Base-by-base conservation (phyloP, 2,113 vertebrate genomes). In the Nettapus auritus region DNA sequence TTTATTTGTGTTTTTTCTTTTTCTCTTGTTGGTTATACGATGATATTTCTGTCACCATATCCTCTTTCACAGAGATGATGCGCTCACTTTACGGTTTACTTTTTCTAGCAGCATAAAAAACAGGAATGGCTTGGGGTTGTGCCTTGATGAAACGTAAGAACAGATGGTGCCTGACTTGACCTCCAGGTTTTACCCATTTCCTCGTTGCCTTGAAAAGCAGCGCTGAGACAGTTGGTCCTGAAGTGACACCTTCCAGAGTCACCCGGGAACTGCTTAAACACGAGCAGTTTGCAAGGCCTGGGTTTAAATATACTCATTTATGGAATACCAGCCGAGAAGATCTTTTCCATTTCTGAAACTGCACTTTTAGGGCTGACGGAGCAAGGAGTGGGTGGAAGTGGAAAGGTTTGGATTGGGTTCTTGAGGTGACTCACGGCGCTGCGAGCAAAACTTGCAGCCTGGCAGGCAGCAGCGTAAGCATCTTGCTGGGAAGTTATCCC, bases 41-140 rank as follows among this genome's bases (percentile, higher is more conserved):
- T 74, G 36, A 2, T 88, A 75, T 23, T 50, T 67, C 48, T 86
- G 53, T 33, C 64, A 34, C 55, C 33, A 6, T 87, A 4, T 48
- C 71, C 64, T 67, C 68, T 75, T 52, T 60, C 56, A 18, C 18
- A 46, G 22, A 53, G 87, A 63, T 29, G 0, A 69, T 22, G 31
- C 62, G 44, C 68, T 86, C 60, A 8, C 55, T 94, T 52, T 38
- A 40, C 8, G 7, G 68, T 48, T 52, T 64, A 18, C 56, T 95
- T 90, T 71, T 95, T 71, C 62, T 88, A 93, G 69, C 48, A 79
- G 66, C 57, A 57, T 87, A 92, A 95, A 93, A 93, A 89, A 86
- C 42, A 92, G 55, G 40, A 75, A 56, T 5, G 36, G 57, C 62
- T 92, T 90, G 92, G 62, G 93, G 66, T 62, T 82, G 83, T 68